phyloP scores from a whole-genome alignment of 2,797 vertebrate species.

The Sus cebifrons region DNA sequence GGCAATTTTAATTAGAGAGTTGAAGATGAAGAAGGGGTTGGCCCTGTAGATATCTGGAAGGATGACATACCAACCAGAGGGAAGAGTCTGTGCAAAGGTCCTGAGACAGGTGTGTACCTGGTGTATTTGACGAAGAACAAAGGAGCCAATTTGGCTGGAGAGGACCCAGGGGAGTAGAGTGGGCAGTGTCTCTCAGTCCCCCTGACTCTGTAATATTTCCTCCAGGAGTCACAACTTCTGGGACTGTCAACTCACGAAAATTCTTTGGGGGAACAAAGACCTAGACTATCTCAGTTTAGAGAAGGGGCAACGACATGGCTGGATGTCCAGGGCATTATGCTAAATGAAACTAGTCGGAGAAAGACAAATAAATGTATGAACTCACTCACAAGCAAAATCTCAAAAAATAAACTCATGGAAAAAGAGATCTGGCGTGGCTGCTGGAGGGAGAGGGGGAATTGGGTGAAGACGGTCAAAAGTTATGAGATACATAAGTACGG shows the following conservation, averaged over 20 bases:
- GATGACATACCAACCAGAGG: not conserved
- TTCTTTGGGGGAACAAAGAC: not conserved
- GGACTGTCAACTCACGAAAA: not conserved
- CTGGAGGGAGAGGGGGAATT: not conserved
- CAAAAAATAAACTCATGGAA: not conserved
- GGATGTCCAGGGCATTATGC: not conserved
- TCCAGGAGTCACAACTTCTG: not conserved
- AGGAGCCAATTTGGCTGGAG: too few species aligned
- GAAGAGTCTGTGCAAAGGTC: not conserved
- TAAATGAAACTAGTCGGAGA: not conserved
- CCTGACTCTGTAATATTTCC: not conserved
- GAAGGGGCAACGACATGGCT: not conserved
- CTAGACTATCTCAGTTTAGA: not conserved
- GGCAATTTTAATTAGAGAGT: not conserved
- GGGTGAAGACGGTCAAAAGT: not conserved
- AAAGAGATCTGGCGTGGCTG: not conserved
- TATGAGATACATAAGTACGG: not conserved
- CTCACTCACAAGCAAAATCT: not conserved
- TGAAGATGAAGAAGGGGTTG: not conserved
- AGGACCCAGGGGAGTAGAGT: not conserved
- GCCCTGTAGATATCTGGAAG: not conserved
- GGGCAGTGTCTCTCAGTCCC: not conserved
- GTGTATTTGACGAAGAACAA: rapidly evolving
- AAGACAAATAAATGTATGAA: not conserved
- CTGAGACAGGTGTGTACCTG: not conserved